Base-by-base conservation (phyloP, 1,140 invertebrate species). In the Sycobia sp. region DNA sequence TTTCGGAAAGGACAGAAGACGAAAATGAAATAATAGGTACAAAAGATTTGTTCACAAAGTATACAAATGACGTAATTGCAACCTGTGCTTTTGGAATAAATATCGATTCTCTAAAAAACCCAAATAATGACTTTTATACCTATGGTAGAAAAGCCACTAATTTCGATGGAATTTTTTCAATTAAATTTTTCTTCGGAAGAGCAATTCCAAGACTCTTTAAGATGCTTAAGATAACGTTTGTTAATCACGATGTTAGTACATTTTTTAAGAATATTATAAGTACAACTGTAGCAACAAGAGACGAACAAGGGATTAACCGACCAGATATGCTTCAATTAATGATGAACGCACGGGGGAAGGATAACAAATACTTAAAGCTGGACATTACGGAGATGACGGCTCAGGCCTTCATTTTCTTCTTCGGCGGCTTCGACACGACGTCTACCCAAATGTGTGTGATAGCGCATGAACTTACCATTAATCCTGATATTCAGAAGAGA, bases 401-500 rank as follows among this genome's bases (percentile, higher is more conserved):
- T 0, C 74, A 77, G 29, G 75, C 69, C 0, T 69, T 72, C 41
- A 32, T 62, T 10, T 70, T 70, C 47, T 70, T 70, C 38, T 65
- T 70, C n/a, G 68, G 50, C 3, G 67, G 66, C 0, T 89, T 86
- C 56, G 87, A 89, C 36, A 88, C 88, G 0, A 82, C 85, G 0
- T 80, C 86, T 0, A 78, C 79, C 10, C 68, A 84, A 0, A 75
- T 89, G 54, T 76, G 79, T 27, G 83, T 84, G 51, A 68, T 78
- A 0, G 65, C 82, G 0, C 84, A 85, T 34, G 79, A 83, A 53
- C 69, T 90, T 7, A 84, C 87, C 32, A 73, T 77, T 29, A 81
- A 89, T 76, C 82, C 81, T 16, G 84, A 87, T 27, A 72, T 86
- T 20, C 88, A 90, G 69, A 72, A 83, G n/a, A 82, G 77, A 67